Percentiles rank a stretch among this genome's conserved stretches.
phyloP scores from a whole-genome alignment of 2,888 invertebrate species.

The Glomeris marginata region DNA sequence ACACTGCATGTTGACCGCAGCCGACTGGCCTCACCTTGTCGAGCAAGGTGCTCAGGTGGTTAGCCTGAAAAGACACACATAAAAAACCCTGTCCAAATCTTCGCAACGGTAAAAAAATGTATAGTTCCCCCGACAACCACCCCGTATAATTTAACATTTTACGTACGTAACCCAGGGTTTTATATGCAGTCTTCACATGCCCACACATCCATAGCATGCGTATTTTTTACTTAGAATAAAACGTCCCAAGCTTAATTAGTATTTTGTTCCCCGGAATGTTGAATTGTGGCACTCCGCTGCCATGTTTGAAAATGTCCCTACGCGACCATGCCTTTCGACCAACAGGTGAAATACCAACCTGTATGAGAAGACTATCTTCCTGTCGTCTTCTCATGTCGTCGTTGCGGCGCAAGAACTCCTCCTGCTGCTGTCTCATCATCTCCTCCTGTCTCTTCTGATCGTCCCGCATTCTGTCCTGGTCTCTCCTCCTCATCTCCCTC shows the following conservation, averaged over 20 bases:
- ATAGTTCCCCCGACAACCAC: too few relatives aligned
- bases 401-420: constrained; percentile 48
- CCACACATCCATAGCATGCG: constrained; percentile 7
- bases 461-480: constrained; percentile 66
- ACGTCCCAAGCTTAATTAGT: not conserved
- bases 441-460: constrained; percentile 54
- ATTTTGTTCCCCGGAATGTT: too few relatives aligned
- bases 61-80: constrained; percentile 24
- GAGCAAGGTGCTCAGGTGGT: constrained; percentile 39
- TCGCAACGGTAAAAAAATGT: constrained; percentile 8
- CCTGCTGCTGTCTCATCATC: constrained; percentile 48
- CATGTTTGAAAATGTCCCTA: not conserved
- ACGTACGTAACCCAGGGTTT: not conserved
- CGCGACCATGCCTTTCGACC: not conserved
- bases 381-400: constrained; percentile 42
- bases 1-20: not conserved
- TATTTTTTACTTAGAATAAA: not conserved
- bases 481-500: constrained; percentile 13
- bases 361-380: constrained; percentile 74
- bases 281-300: too few relatives aligned
- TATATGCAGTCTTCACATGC: constrained; percentile 7
- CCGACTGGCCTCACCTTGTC: constrained; percentile 35
- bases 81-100: constrained; percentile 14
- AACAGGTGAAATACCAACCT: constrained; percentile 36
- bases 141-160: too few relatives aligned